A percentile compares a stretch with the other conserved stretches of the same genome.
phyloP scores from a whole-genome alignment of 2,113 vertebrate genomes.

The Prolemur simus region DNA sequence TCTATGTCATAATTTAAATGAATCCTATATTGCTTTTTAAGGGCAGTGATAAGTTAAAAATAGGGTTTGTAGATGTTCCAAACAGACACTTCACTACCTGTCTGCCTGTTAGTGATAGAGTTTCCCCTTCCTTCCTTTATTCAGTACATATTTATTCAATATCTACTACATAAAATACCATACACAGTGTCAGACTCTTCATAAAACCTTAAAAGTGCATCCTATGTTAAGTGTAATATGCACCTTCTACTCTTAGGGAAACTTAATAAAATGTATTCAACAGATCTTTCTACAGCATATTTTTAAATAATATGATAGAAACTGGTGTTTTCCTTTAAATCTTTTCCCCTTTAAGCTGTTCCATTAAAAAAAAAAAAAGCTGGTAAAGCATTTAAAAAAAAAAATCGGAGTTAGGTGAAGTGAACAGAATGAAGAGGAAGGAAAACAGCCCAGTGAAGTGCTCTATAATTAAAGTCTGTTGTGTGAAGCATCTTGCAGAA shows the following conservation, averaged over 20 bases:
- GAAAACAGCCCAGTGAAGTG: neutral
- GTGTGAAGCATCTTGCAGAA: neutral
- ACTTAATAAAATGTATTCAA: neutral
- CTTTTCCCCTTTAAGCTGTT: constrained; percentile 5
- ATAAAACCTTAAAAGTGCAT: neutral
- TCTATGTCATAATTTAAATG: neutral
- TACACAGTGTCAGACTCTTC: neutral
- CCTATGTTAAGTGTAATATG: neutral
- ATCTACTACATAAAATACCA: neutral
- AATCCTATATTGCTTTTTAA: neutral
- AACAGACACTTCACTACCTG: neutral
- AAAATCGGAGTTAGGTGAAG: neutral
- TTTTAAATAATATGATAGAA: neutral
- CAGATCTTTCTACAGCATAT: neutral
- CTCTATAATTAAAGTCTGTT: neutral
- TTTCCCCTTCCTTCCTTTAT: neutral
- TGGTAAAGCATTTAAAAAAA: neutral
- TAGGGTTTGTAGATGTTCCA: neutral
- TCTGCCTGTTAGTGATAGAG: neutral
- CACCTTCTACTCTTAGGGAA: neutral
- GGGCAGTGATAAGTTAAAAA: neutral
- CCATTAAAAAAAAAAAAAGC: neutral
- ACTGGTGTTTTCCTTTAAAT: neutral
- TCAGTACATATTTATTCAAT: neutral
- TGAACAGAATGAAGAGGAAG: neutral